Percentiles rank a stretch among this genome's conserved stretches.
Conservation (phyloP, 2,888 invertebrate species). For the Arge pagana region DNA sequence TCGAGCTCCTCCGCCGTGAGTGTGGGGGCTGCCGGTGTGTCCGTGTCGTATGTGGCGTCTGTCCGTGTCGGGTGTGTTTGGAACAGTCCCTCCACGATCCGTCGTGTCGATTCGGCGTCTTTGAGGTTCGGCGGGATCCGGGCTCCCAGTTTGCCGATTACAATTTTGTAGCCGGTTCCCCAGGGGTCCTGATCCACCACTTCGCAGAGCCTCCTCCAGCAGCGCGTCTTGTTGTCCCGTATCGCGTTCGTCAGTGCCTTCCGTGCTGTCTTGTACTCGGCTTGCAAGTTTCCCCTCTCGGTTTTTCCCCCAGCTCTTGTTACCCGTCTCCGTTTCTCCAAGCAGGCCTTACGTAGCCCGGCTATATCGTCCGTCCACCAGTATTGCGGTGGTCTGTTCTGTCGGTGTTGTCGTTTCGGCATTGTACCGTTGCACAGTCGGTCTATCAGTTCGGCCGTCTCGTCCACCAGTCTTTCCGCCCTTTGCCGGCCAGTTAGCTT, state of each 20-base stretch:
- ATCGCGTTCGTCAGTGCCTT: slow-evolving; percentile 20
- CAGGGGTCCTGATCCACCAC: slow-evolving; percentile 19
- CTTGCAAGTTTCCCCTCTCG: background rate
- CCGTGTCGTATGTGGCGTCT: background rate
- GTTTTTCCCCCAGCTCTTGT: slow-evolving; percentile 17
- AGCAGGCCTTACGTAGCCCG: too few species aligned
- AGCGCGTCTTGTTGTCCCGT: slow-evolving; percentile 13
- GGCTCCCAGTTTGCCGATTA: slow-evolving; percentile 22
- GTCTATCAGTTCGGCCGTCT: too few species aligned
- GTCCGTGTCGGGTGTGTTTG: slow-evolving; percentile 6
- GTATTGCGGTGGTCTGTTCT: too few species aligned
- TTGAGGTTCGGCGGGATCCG: background rate
- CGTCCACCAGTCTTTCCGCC: too few species aligned
- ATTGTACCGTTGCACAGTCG: too few species aligned
- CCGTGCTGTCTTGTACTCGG: slow-evolving; percentile 2
- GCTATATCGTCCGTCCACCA: too few species aligned
- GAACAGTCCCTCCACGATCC: slow-evolving; percentile 20
- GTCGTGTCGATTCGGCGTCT: background rate
- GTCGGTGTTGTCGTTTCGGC: too few species aligned
- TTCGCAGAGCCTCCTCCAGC: slow-evolving; percentile 20
- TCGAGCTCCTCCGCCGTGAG: slow-evolving; percentile 10
- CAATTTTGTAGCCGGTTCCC: slow-evolving; percentile 26
- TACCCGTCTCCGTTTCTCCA: too few species aligned
- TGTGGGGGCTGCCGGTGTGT: background rate
- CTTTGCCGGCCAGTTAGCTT: too few species aligned